Conservation (phyloP, 2,113 vertebrate species). For the Peromyscus californicus region DNA sequence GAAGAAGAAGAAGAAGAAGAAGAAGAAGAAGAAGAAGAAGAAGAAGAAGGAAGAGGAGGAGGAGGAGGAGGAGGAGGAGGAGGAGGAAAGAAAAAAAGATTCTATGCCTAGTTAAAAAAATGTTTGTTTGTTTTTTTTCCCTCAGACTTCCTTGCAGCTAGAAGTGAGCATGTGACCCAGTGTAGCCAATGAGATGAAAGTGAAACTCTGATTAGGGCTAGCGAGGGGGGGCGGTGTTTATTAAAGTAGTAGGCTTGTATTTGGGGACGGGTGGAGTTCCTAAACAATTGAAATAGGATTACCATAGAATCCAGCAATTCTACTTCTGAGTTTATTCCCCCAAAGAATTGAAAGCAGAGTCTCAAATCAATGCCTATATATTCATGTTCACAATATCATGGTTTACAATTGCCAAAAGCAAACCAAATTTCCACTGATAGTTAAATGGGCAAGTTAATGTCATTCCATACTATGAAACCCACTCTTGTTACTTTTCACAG, state of each 20-base stretch:
- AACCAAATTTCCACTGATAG: background rate
- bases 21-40: no score
- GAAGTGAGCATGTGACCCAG: background rate
- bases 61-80: accelerated
- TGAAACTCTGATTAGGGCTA: background rate
- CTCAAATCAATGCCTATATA: background rate
- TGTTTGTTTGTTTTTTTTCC: background rate
- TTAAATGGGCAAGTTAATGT: background rate
- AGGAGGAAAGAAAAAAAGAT: background rate
- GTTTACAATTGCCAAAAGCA: constrained; percentile 10
- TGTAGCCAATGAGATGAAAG: constrained; percentile 24
- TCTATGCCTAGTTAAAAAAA: background rate
- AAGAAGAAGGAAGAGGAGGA: accelerated
- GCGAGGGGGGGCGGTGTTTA: no score
- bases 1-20: background rate
- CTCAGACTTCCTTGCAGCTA: constrained; percentile 54
- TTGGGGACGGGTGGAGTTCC: background rate
- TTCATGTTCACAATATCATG: background rate
- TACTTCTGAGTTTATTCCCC: background rate
- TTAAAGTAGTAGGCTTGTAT: no score
- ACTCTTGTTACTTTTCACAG: background rate
- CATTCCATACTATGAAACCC: background rate
- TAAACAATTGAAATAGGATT: constrained; percentile 6
- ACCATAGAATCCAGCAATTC: background rate
- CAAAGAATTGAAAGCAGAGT: background rate